Evolutionary conservation across 2,888 invertebrate genomes (phyloP).

Genomic region (Sesia bembeciformis): DNA sequence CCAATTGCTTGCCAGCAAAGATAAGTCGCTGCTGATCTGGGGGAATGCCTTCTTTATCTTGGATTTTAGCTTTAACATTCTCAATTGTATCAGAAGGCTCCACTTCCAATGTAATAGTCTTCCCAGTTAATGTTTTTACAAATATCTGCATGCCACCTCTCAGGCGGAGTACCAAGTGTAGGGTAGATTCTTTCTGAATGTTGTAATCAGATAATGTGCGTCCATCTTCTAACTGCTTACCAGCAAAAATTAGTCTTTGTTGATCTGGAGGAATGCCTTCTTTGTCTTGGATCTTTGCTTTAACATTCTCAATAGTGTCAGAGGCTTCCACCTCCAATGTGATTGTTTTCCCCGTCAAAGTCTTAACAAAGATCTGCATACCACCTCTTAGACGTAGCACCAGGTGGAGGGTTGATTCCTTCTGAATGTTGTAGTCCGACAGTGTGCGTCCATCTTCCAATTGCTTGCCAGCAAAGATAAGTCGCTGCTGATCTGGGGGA

Average conservation of each 20-base stretch:
- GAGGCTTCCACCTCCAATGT: conserved; percentile 13
- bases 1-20: conserved; percentile 12
- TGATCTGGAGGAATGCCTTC: conserved; percentile 19
- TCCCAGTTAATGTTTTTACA: conserved; percentile 12
- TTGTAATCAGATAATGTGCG: conserved; percentile 18
- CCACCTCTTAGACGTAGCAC: conserved; percentile 23
- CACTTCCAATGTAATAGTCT: conserved; percentile 13
- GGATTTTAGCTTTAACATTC: conserved; percentile 14
- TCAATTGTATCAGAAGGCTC: conserved; percentile 13
- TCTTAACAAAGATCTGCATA: conserved; percentile 15
- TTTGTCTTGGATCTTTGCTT: conserved; percentile 17
- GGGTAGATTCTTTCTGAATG: conserved; percentile 16
- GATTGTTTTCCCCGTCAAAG: conserved; percentile 13
- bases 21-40: conserved; percentile 13
- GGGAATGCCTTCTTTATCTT: conserved; percentile 13
- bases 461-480: conserved; percentile 18
- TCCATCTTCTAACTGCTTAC: conserved; percentile 16
- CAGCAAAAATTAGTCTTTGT: conserved; percentile 16
- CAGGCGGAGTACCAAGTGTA: conserved; percentile 12
- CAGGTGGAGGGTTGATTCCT: conserved; percentile 13
- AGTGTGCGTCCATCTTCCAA: conserved; percentile 16
- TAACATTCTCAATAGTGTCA: conserved; percentile 15
- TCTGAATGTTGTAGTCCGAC: conserved; percentile 14
- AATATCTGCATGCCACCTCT: conserved; percentile 15
- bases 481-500: conserved; percentile 17